A percentile compares a stretch with the other conserved stretches of the same genome.
Evolutionary conservation across 2,888 invertebrate species (phyloP).

Genomic region (Poecilus cupreus): DNA sequence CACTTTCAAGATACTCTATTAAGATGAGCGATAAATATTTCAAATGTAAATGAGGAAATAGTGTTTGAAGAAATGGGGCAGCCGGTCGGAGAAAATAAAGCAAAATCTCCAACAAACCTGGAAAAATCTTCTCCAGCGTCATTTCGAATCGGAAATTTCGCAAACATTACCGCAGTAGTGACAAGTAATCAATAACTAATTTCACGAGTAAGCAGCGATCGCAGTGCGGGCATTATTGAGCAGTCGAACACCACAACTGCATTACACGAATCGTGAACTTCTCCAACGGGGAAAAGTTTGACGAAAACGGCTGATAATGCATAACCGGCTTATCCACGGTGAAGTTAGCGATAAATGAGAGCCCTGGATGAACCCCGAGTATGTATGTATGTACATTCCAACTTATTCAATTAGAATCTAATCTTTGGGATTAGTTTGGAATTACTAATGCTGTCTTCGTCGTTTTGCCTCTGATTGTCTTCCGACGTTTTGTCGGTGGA

Average conservation of each 20-base stretch:
- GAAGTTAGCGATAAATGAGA: slow-evolving; percentile 5
- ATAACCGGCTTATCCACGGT: slow-evolving; percentile 33
- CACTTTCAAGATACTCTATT: too few relatives aligned
- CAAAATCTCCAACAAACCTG: too few relatives aligned
- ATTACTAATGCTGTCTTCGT: slow-evolving; percentile 27
- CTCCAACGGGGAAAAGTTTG: slow-evolving; percentile 8
- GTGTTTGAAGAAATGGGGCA: too few relatives aligned
- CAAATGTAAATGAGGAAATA: too few relatives aligned
- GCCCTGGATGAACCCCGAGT: not conserved
- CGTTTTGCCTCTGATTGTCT: not conserved
- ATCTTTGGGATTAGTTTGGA: slow-evolving; percentile 52
- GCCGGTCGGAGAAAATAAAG: too few relatives aligned
- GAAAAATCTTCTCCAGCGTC: slow-evolving; percentile 5
- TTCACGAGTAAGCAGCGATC: slow-evolving; percentile 33
- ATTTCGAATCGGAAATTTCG: slow-evolving; percentile 31
- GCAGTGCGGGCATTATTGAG: slow-evolving; percentile 27
- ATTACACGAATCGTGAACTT: slow-evolving; percentile 19
- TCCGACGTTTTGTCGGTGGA: not conserved
- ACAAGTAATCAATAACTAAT: slow-evolving; percentile 44
- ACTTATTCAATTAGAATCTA: slow-evolving; percentile 55
- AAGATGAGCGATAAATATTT: too few relatives aligned
- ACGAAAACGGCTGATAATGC: slow-evolving; percentile 47
- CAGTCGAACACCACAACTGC: slow-evolving; percentile 12
- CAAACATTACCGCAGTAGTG: slow-evolving; percentile 34
- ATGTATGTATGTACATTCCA: slow-evolving; percentile 29